Base-by-base conservation (phyloP, 1,140 invertebrate species). In the Ditylenchus dipsaci region DNA sequence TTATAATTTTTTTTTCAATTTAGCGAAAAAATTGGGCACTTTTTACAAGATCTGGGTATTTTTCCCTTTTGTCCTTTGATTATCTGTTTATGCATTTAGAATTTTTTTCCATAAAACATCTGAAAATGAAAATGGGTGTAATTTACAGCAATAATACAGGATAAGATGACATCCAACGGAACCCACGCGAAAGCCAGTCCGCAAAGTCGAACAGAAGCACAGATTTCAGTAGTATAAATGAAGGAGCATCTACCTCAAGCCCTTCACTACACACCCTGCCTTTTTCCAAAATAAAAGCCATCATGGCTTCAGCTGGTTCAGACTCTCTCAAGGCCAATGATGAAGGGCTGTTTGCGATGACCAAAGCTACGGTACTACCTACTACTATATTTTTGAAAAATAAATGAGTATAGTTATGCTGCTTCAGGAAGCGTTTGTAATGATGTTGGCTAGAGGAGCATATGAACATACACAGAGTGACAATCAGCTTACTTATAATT, bases 311-410 rank as follows among this genome's bases (percentile, higher is more conserved):
- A 13, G 49, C 67, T 0, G 33, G n/a, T n/a, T 47, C 68, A 38
- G 65, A 65, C 21, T 49, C 19, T 11, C 15, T 70, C 27, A 57
- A 61, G 21, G 47, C 60, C 3, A 53, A 49, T n/a, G 68, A 59
- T 1, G 68, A 70, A 30, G 67, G 30, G n/a, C 29, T 70, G 17
- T 53, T 33, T 67, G 67, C 68, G 13, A 70, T 70, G 68, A 29
- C 45, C 59, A 70, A 70, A 59, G 66, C 68, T 23, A 49, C 68
- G 65, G 68, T 70, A 15, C n/a, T n/a, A n/a, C n/a, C n/a, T n/a
- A n/a, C n/a, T n/a, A n/a, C n/a, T n/a, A n/a, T n/a, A n/a, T n/a
- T n/a, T n/a, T n/a, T n/a, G n/a, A n/a, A n/a, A n/a, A n/a, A n/a
- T n/a, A n/a, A n/a, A n/a, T n/a, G n/a, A n/a, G n/a, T n/a, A n/a